These are phyloP conservation scores for Ahaetulla prasina DNA, from an alignment of 2,113 vertebrate species.

Conservation along the genomic window DNA sequence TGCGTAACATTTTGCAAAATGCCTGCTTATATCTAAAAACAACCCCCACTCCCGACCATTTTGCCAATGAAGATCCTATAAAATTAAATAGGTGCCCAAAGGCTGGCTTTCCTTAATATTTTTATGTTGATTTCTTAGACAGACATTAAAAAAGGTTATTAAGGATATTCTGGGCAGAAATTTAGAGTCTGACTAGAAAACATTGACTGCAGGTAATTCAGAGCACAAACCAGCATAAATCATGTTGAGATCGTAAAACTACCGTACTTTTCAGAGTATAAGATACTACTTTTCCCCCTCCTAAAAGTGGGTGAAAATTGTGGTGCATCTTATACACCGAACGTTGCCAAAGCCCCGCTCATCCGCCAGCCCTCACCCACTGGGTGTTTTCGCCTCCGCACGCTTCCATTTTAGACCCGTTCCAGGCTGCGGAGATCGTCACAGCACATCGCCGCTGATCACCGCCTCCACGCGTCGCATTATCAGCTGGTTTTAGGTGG, in stretches of 20 bases:
- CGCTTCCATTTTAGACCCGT: too few relatives aligned
- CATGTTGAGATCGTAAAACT: neutral
- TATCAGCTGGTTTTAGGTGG: too few relatives aligned
- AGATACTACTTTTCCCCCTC: too few relatives aligned
- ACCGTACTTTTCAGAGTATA: too few relatives aligned
- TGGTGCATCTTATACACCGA: too few relatives aligned
- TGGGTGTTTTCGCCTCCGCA: too few relatives aligned
- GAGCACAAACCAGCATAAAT: neutral
- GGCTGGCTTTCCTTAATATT: neutral
- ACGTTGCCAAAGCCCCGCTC: too few relatives aligned
- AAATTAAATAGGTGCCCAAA: neutral
- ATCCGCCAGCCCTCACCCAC: too few relatives aligned
- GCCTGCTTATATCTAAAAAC: neutral
- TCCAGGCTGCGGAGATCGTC: too few relatives aligned
- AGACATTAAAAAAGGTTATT: neutral
- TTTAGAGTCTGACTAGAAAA: neutral
- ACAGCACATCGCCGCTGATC: too few relatives aligned
- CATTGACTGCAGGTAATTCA: neutral
- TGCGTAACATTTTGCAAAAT: neutral
- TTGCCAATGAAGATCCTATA: neutral
- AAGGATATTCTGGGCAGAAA: neutral
- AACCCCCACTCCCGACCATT: neutral
- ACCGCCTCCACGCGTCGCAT: too few relatives aligned
- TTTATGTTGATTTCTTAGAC: neutral
- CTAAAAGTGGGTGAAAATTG: too few relatives aligned